These are phyloP conservation scores for Apteryx mantelli DNA, from an alignment of 2,113 vertebrate genomes.

Conservation along the genomic window DNA sequence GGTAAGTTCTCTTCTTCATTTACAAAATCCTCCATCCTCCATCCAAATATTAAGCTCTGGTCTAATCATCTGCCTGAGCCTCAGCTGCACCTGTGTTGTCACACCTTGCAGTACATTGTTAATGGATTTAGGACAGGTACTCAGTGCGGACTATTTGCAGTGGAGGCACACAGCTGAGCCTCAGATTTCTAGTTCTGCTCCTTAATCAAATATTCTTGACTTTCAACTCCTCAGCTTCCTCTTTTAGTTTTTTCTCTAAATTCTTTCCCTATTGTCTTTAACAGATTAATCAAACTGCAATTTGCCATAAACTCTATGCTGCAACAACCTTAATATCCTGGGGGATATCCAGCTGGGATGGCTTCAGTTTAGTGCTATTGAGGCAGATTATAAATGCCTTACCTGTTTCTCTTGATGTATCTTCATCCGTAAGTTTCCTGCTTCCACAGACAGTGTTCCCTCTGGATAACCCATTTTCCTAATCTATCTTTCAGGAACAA, in stretches of 20 bases:
- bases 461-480: not conserved
- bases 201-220: not conserved
- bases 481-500: not conserved
- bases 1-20: not conserved
- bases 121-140: too few species aligned
- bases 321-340: not conserved
- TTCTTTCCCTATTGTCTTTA: not conserved
- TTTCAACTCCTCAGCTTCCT: not conserved
- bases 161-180: not conserved
- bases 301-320: not conserved
- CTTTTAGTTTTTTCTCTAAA: not conserved
- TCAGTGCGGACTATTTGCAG: not conserved
- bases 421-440: not conserved
- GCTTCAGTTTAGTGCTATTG: not conserved
- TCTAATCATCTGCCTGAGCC: not conserved
- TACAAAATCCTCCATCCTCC: not conserved
- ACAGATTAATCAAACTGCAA: not conserved
- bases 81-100: fast-evolving
- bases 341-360: not conserved
- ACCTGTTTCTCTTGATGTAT: not conserved
- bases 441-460: not conserved
- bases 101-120: not conserved
- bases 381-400: not conserved
- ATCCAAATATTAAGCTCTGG: not conserved
- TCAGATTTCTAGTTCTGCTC: not conserved